Percentiles rank a stretch among this genome's conserved stretches.
phyloP scores from a whole-genome alignment of 2,113 vertebrate genomes.

The Hyaena hyaena region DNA sequence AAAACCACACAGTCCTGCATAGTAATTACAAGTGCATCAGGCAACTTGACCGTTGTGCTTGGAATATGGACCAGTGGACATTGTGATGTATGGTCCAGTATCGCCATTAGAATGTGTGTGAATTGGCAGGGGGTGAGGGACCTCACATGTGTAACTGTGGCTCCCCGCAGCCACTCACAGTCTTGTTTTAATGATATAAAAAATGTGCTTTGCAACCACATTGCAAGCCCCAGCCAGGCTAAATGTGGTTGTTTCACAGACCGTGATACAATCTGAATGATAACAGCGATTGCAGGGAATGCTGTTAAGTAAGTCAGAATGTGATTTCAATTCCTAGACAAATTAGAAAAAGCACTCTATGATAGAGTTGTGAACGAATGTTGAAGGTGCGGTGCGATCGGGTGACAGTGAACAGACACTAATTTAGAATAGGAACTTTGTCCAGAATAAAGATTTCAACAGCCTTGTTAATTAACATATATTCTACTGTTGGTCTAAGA shows the following conservation, averaged over 20 bases:
- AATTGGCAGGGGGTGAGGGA: fast-evolving
- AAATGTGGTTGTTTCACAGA: neutral
- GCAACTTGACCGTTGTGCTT: constrained; percentile 45
- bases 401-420: neutral
- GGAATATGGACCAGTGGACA: constrained; percentile 56
- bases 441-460: neutral
- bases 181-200: neutral
- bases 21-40: constrained; percentile 57
- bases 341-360: neutral
- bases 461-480: neutral
- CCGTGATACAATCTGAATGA: neutral
- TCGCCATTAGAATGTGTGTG: neutral
- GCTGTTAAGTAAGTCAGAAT: neutral
- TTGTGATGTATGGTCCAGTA: neutral
- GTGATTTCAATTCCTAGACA: neutral
- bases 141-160: neutral
- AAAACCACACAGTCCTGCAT: neutral
- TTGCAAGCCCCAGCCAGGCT: neutral
- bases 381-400: neutral
- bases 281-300: neutral
- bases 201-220: neutral
- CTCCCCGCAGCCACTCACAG: fast-evolving
- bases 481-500: neutral
- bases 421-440: neutral
- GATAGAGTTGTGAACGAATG: neutral